Base-by-base conservation (phyloP, 92 coral and sea anemone genomes). In the Paragorgia papillata region DNA sequence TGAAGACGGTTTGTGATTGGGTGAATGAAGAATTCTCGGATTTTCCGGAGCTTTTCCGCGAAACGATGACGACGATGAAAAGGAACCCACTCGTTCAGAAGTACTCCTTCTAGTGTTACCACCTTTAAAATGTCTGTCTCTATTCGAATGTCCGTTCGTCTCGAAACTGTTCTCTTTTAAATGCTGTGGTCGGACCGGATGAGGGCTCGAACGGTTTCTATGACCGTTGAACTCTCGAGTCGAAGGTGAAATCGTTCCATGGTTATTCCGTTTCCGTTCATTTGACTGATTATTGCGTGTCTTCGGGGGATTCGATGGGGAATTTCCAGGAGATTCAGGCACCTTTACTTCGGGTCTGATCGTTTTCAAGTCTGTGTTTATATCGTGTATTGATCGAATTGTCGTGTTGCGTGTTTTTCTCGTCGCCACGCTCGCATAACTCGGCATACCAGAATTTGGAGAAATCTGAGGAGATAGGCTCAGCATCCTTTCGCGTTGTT, bases 401-500 rank as follows among this genome's bases (percentile, higher is more conserved):
- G 64, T 71, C 33, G 64, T 31, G 18, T 57, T 32, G 10, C 33
- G 49, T 51, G 30, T 55, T 57, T 79, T 80, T 54, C 88, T 87
- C 79, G 84, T 95, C 40, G 99, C 91, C 30, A 95, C 88, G 75
- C 94, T 95, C 31, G 99, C 99, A 78, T 95, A 95, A 28, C 97
- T 95, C 37, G 97, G 99, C 37, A 71, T 55, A 24, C 15, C 9
- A 9, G 30, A 28, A 22, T 7, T 34, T 17, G 57, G 82, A 41
- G 90, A 49, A 25, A 67, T 82, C 14, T 22, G 64, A 1, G 85
- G 79, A 18, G 66, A 73, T 28, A 69, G 51, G 30, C 81, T 85
- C 40, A 77, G 88, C 30, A 87, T 92, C 89, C 90, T 86, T 53
- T 91, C 85, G 9, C 99, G 89, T 54, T 95, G 89, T 48, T 91